Percentiles rank a stretch among this genome's conserved stretches.
These are phyloP conservation scores for Tetramorium bicarinatum DNA, from an alignment of 2,888 invertebrate species.

Conservation along the genomic window DNA sequence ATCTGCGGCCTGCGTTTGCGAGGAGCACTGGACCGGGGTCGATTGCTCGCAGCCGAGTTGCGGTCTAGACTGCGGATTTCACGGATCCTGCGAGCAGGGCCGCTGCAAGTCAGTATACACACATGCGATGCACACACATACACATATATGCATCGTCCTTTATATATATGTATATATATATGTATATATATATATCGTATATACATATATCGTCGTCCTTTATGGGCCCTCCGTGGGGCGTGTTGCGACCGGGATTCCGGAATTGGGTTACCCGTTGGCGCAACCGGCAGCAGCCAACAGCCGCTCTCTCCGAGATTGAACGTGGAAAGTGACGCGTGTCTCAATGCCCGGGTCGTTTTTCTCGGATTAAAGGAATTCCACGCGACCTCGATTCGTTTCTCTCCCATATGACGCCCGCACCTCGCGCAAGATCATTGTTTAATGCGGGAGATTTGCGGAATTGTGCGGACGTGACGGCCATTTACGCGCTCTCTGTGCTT, in stretches of 20 bases:
- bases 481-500: constrained; percentile 31
- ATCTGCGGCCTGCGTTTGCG: constrained; percentile 96
- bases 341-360: constrained; percentile 43
- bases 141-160: constrained; percentile 8
- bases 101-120: constrained; percentile 89
- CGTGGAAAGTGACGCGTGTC: constrained; percentile 50
- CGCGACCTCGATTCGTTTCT: constrained; percentile 44
- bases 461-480: constrained; percentile 37
- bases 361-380: constrained; percentile 52
- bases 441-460: constrained; percentile 40
- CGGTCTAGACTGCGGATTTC: constrained; percentile 96
- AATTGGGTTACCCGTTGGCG: constrained; percentile 64
- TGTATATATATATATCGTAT: neutral
- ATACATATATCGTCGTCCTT: constrained; percentile 40
- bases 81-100: constrained; percentile 97
- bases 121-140: neutral
- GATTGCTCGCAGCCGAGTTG: constrained; percentile 98
- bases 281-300: constrained; percentile 12
- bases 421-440: constrained; percentile 33
- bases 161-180: constrained; percentile 6
- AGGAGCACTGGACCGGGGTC: constrained; percentile 96
- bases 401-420: constrained; percentile 19
- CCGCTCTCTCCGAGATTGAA: constrained; percentile 51
- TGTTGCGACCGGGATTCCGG: constrained; percentile 42
- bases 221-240: constrained; percentile 60